Evolutionary conservation across 2,113 vertebrate species (phyloP).

Genomic region (Chelonoidis abingdonii): DNA sequence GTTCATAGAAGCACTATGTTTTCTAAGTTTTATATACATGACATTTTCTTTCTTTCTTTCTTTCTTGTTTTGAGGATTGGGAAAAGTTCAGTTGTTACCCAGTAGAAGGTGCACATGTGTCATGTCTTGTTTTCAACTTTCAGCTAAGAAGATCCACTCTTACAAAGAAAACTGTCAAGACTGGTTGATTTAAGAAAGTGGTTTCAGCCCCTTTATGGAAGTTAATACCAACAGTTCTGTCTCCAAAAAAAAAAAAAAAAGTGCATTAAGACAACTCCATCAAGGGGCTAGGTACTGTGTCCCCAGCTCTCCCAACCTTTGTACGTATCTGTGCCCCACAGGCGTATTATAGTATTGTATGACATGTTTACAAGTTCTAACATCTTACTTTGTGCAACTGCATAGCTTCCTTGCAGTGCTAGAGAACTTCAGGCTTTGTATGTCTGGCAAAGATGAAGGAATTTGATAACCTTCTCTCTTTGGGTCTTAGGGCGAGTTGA

Average conservation of each 20-base stretch:
- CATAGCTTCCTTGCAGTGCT: constrained; percentile 59
- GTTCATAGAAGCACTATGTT: not conserved
- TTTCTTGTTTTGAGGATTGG: not conserved
- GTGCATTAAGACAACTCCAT: constrained; percentile 21
- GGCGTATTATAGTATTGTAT: constrained; percentile 64
- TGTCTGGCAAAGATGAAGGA: constrained; percentile 83
- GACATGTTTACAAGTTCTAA: constrained; percentile 80
- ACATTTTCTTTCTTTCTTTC: not conserved
- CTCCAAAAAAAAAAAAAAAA: constrained; percentile 30
- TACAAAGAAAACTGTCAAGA: constrained; percentile 13
- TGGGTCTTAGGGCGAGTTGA: constrained; percentile 86
- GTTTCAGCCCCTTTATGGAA: constrained; percentile 35
- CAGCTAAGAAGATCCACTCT: constrained; percentile 31
- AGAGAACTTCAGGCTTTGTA: constrained; percentile 57
- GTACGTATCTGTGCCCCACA: constrained; percentile 41
- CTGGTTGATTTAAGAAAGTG: constrained; percentile 18
- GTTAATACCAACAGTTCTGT: constrained; percentile 23
- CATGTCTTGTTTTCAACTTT: constrained; percentile 27
- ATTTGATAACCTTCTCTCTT: constrained; percentile 85
- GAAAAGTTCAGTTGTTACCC: constrained; percentile 43
- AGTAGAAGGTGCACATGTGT: constrained; percentile 74
- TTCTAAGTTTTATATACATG: rapidly evolving
- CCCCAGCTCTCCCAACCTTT: constrained; percentile 20
- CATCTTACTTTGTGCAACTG: constrained; percentile 68
- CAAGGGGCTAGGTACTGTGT: constrained; percentile 15